Conservation (phyloP, 2,113 vertebrate genomes). For the Lasiurus borealis region DNA sequence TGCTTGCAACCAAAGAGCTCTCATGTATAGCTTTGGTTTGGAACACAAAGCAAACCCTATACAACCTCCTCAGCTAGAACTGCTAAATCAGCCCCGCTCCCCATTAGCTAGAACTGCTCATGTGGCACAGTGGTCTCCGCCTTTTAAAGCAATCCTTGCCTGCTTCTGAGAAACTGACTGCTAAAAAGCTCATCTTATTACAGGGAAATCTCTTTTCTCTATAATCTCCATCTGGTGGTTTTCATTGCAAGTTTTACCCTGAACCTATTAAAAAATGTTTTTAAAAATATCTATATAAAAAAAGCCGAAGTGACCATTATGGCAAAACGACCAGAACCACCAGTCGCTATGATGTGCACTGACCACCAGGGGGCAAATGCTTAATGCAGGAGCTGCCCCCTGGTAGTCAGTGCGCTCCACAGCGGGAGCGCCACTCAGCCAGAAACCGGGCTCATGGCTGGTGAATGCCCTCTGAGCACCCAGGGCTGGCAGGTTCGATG, state of each 20-base stretch:
- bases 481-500: neutral
- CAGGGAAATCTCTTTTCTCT: neutral
- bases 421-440: no score
- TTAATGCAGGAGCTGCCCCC: no score
- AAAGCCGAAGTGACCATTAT: no score
- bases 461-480: neutral
- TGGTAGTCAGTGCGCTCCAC: no score
- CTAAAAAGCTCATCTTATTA: neutral
- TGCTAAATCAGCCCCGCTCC: neutral
- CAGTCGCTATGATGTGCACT: no score
- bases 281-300: neutral
- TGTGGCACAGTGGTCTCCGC: neutral
- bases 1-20: neutral
- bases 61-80: no score
- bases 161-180: neutral
- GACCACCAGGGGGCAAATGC: no score
- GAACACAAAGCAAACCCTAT: no score
- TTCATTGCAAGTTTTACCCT: neutral
- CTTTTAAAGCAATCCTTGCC: neutral
- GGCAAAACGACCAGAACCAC: no score
- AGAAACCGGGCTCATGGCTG: no score
- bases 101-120: neutral
- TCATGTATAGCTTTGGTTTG: neutral
- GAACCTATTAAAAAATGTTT: neutral
- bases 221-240: neutral